Conservation (phyloP, 1,140 invertebrate species). For the Eurosta solidaginis region DNA sequence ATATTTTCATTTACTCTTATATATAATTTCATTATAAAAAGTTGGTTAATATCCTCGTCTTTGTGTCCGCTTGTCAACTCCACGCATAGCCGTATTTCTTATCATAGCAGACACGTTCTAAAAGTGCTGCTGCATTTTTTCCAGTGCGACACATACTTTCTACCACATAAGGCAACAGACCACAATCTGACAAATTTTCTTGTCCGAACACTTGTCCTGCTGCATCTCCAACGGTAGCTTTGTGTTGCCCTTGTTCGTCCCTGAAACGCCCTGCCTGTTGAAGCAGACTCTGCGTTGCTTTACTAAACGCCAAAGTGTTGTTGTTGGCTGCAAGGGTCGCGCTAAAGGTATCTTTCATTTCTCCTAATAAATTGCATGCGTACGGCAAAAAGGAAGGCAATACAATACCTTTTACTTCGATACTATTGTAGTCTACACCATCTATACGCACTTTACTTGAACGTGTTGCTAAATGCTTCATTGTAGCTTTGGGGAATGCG, state of each 20-base stretch:
- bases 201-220: conserved; percentile 72
- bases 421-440: conserved; percentile 72
- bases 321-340: conserved; percentile 68
- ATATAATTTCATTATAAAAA: too few species aligned
- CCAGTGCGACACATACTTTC: conserved; percentile 72
- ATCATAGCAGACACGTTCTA: conserved; percentile 73
- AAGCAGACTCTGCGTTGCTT: conserved; percentile 60
- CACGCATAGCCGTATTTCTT: conserved; percentile 70
- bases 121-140: conserved; percentile 62
- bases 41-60: too few species aligned
- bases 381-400: conserved; percentile 77
- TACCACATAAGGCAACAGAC: conserved; percentile 68
- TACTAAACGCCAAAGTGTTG: conserved; percentile 67
- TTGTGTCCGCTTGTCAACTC: conserved; percentile 54
- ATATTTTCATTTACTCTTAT: too few species aligned
- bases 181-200: conserved; percentile 85
- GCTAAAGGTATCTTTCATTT: conserved; percentile 67
- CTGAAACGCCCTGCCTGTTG: conserved; percentile 30
- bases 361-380: conserved; percentile 70
- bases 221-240: conserved; percentile 49
- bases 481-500: conserved; percentile 83
- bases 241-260: not conserved
- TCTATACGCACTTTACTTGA: conserved; percentile 73
- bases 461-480: conserved; percentile 73
- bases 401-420: conserved; percentile 81